Evolutionary conservation across 2,888 invertebrate genomes (phyloP).

Genomic region (Schizotus pectinicornis): DNA sequence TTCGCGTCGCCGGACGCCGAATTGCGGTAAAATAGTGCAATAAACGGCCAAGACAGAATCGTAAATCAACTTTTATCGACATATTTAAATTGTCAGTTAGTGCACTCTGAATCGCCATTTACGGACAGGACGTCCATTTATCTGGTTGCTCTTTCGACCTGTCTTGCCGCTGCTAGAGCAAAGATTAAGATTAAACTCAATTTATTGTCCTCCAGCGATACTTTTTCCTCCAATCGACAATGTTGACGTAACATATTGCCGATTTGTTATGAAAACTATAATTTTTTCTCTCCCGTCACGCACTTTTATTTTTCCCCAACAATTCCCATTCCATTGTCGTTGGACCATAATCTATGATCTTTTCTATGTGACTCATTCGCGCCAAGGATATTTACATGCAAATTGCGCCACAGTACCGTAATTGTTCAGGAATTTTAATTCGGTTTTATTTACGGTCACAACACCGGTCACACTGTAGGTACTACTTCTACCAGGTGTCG

Average conservation of each 20-base stretch:
- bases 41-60: conserved; percentile 3
- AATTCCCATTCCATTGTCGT: conserved; percentile 9
- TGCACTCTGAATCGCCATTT: conserved; percentile 24
- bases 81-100: conserved; percentile 17
- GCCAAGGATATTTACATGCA: conserved; percentile 28
- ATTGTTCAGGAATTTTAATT: conserved; percentile 22
- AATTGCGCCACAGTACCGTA: conserved; percentile 21
- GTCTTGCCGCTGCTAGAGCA: conserved; percentile 15
- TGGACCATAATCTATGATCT: conserved; percentile 18
- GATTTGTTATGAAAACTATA: background rate
- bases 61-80: conserved; percentile 22
- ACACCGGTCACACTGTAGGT: background rate
- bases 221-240: background rate
- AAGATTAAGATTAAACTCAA: conserved; percentile 15
- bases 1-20: too few relatives aligned
- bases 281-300: conserved; percentile 10
- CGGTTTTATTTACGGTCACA: conserved; percentile 9
- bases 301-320: conserved; percentile 13
- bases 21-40: too few relatives aligned
- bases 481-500: too few relatives aligned
- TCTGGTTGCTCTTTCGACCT: conserved; percentile 23
- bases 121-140: conserved; percentile 12
- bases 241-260: too few relatives aligned
- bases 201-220: conserved; percentile 11
- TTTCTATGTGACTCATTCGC: conserved; percentile 20